Percentiles rank a stretch among this genome's conserved stretches.
phyloP scores from a whole-genome alignment of 2,113 vertebrate genomes.

The Shinisaurus crocodilurus region DNA sequence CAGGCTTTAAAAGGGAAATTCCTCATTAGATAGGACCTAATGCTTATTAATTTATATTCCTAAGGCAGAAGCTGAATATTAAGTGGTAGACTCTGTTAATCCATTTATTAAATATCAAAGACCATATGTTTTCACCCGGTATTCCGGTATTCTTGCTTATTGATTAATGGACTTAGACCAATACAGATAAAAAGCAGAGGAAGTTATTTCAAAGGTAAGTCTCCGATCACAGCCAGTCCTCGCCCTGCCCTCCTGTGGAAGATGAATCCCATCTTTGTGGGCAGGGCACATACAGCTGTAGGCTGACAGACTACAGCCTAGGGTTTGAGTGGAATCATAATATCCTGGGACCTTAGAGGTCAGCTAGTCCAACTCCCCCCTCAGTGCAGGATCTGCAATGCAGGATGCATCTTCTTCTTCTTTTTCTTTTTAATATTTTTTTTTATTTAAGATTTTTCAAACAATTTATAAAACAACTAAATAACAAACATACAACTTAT shows the following conservation, averaged over 20 bases:
- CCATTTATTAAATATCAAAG: conserved; percentile 83
- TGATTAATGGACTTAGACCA: conserved; percentile 72
- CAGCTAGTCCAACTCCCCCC: too few species aligned
- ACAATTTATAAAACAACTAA: too few species aligned
- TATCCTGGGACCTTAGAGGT: neutral
- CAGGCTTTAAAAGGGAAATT: conserved; percentile 81
- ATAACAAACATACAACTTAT: too few species aligned
- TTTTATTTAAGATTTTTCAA: too few species aligned
- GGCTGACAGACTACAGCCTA: neutral
- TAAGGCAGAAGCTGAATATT: conserved; percentile 75
- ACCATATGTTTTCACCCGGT: conserved; percentile 72
- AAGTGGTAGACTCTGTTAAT: conserved; percentile 72
- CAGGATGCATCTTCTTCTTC: too few species aligned
- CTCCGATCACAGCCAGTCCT: conserved; percentile 32
- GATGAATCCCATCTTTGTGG: conserved; percentile 4
- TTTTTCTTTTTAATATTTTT: too few species aligned
- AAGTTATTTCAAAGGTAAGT: conserved; percentile 36
- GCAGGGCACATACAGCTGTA: neutral
- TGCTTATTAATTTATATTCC: conserved; percentile 82
- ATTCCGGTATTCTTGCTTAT: conserved; percentile 71
- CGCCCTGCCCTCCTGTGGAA: conserved; percentile 33
- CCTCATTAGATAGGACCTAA: conserved; percentile 78
- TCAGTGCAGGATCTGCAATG: neutral
- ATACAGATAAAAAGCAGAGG: conserved; percentile 51
- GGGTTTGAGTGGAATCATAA: neutral